Conservation (phyloP, 2,113 vertebrate species). For the Empidonax traillii region DNA sequence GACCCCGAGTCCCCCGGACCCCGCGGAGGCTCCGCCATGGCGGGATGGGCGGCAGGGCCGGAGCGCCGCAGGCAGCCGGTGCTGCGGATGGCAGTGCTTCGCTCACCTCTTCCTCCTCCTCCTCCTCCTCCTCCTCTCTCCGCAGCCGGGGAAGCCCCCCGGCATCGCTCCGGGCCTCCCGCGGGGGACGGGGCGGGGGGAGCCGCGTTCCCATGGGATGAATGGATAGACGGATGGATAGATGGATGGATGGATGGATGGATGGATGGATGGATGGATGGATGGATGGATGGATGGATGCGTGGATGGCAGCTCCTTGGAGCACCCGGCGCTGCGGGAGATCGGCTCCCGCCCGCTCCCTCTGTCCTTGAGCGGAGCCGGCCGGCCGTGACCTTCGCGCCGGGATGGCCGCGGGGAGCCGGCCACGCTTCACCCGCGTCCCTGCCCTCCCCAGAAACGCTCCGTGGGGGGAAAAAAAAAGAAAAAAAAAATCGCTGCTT, state of each 20-base stretch:
- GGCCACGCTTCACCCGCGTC: fast-evolving
- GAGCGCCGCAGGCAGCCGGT: background rate
- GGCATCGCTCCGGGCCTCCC: background rate
- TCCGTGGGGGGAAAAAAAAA: background rate
- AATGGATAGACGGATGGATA: no score
- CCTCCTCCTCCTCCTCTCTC: background rate
- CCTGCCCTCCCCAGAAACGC: background rate
- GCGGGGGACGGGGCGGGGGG: background rate
- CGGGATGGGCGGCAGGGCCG: background rate
- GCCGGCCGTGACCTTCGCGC: conserved; percentile 3
- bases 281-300: background rate
- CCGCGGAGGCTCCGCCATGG: background rate
- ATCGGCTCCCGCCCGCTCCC: background rate
- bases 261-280: no score
- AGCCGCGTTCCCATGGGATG: background rate
- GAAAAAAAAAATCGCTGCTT: background rate
- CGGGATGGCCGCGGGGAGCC: background rate
- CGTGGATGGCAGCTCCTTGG: background rate
- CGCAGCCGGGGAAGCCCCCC: background rate
- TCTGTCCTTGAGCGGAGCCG: background rate
- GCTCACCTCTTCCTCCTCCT: background rate
- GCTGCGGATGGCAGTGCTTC: background rate
- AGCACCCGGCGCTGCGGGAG: background rate
- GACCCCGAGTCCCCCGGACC: background rate
- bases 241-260: no score